These are phyloP conservation scores for Andinoacara biseriatus DNA, from an alignment of 2,113 vertebrate genomes.

Conservation along the genomic window DNA sequence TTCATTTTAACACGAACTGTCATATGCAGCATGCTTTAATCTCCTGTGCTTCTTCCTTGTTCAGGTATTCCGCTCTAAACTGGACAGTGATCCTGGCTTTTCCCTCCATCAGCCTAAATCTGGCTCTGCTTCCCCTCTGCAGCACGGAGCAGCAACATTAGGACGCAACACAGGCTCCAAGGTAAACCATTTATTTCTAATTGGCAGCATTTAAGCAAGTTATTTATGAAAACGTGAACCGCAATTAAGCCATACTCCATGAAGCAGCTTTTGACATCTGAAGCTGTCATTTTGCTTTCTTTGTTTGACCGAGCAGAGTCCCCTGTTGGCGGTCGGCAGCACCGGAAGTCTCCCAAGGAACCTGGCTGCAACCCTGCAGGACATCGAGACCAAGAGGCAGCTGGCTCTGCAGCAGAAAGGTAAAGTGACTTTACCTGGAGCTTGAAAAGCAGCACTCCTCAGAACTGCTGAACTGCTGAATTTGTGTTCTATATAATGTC, in stretches of 20 bases:
- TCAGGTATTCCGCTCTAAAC: conserved; percentile 91
- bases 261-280: too few relatives aligned
- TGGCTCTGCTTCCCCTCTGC: conserved; percentile 77
- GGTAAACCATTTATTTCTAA: conserved; percentile 70
- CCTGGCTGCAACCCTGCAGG: conserved; percentile 90
- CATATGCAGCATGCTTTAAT: neutral
- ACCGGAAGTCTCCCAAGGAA: conserved; percentile 89
- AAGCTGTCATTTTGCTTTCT: neutral
- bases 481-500: too few relatives aligned
- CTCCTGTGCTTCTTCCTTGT: neutral
- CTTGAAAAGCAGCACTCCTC: neutral
- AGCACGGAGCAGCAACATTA: conserved; percentile 84
- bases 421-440: conserved; percentile 50
- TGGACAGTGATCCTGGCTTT: conserved; percentile 79
- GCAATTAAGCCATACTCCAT: neutral
- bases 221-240: neutral
- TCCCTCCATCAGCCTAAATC: conserved; percentile 74
- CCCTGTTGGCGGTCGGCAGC: conserved; percentile 78
- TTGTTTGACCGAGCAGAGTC: conserved; percentile 75
- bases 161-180: conserved; percentile 87
- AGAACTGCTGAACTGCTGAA: neutral
- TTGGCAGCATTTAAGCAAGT: neutral
- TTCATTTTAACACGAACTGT: neutral
- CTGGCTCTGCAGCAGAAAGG: conserved; percentile 96
- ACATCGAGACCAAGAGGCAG: conserved; percentile 95